Base-by-base conservation (phyloP, 1,140 invertebrate genomes). In the Drosophila ironensis region DNA sequence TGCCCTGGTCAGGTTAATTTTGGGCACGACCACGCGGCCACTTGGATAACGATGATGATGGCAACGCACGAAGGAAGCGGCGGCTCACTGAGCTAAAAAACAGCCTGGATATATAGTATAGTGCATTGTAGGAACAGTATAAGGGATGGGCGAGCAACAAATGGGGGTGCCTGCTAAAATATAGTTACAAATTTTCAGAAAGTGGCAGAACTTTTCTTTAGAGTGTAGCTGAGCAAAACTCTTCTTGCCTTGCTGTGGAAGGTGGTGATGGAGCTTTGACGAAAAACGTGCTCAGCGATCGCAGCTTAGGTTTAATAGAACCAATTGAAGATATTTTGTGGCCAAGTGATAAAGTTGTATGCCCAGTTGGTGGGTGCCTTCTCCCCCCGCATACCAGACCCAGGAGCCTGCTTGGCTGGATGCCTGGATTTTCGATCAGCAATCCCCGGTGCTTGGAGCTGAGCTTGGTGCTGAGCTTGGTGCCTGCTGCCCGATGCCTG, bases 311-410 rank as follows among this genome's bases (percentile, higher is more conserved):
- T 86, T 86, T 86, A 86, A 86, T 86, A 80, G 80, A 86, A 86
- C 80, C 80, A 86, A 86, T 86, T 86, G 80, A 67, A 86, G 80
- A 86, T 86, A 86, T 86, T 86, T 86, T 86, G 80, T 86, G 80
- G 66, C 52, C 80, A 86, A 86, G 80, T 86, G 80, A 86, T 86
- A 86, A 86, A 86, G 80, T 86, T 80, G 80, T 86, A 86, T 86
- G 80, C 70, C 59, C 72, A 74, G 70, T 78, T 70, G 74, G 64
- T 80, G 71, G 75, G 70, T 73, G 64, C 69, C 63, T 28, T 47
- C 45, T 20, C 35, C 14, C 33, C 1, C 22, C 2, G 6, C 2
- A 22, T 22, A 22, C 20, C 20, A 3, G 20, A 5, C 2, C n/a
- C n/a, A n/a, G n/a, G n/a, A 12, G 30, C 5, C 11, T 17, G 2